Evolutionary conservation across 2,888 invertebrate species (phyloP).

Genomic region (Crioceris asparagi): DNA sequence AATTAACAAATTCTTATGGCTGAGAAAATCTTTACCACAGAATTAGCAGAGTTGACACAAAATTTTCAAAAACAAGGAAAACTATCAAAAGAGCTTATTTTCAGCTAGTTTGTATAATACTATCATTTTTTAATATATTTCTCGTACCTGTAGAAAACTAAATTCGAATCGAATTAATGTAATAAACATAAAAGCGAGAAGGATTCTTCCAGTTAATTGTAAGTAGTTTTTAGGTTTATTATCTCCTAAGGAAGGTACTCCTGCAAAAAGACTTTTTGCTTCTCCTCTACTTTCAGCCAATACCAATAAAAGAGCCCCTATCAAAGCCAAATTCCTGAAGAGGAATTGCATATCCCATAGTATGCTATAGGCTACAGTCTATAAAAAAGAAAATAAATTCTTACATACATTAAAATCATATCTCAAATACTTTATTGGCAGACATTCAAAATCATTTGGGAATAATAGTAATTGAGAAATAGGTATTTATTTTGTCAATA

Average conservation of each 20-base stretch:
- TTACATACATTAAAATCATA: too few species aligned
- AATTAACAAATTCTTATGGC: too few species aligned
- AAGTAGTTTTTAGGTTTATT: constrained; percentile 95
- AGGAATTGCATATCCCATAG: constrained; percentile 97
- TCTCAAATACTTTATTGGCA: too few species aligned
- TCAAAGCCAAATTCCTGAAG: constrained; percentile 89
- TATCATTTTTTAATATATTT: neutral
- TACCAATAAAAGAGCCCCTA: constrained; percentile 92
- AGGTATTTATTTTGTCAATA: too few species aligned
- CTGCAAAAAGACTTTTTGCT: constrained; percentile 91
- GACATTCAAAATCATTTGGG: too few species aligned
- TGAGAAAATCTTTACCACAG: too few species aligned
- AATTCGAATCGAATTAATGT: constrained; percentile 90
- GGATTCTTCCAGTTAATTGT: constrained; percentile 88
- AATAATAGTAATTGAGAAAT: too few species aligned
- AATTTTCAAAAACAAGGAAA: constrained; percentile 9
- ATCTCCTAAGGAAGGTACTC: constrained; percentile 83
- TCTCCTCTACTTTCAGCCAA: constrained; percentile 93
- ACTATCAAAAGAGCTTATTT: constrained; percentile 5
- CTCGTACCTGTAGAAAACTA: constrained; percentile 67
- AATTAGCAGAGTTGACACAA: too few species aligned
- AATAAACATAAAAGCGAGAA: constrained; percentile 98
- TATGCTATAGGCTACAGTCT: constrained; percentile 94
- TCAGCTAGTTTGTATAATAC: neutral
- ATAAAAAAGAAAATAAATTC: constrained; percentile 33